Evolutionary conservation across 1,140 invertebrate genomes (phyloP).

Genomic region (Pygmarrhopalites habei): DNA sequence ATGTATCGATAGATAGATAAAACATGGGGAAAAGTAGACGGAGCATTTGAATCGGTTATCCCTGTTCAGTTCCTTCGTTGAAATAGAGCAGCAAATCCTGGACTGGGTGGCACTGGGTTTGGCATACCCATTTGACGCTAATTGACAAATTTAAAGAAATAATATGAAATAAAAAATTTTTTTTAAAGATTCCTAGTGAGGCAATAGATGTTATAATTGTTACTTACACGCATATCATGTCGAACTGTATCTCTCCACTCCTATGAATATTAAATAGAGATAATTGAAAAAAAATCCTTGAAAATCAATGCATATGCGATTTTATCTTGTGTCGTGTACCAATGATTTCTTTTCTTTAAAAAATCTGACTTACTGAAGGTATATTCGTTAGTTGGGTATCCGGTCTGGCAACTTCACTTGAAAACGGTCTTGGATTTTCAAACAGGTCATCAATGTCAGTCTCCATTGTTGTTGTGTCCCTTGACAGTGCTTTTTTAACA

Average conservation of each 20-base stretch:
- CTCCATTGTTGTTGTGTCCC: neutral
- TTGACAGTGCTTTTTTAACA: too few species aligned
- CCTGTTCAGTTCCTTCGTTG: too few species aligned
- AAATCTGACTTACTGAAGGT: neutral
- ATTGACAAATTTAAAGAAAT: too few species aligned
- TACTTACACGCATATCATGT: conserved; percentile 14
- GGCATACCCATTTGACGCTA: conserved; percentile 20
- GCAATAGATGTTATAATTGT: too few species aligned
- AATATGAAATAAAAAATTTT: too few species aligned
- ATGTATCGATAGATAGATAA: too few species aligned
- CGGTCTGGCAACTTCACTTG: neutral
- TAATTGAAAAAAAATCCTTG: neutral
- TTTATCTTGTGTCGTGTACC: neutral
- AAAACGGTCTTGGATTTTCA: too few species aligned
- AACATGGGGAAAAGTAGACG: too few species aligned
- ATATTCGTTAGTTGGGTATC: neutral
- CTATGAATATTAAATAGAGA: conserved; percentile 11
- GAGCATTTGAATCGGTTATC: too few species aligned
- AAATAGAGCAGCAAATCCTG: conserved; percentile 17
- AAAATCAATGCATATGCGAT: neutral
- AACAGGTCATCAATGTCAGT: neutral
- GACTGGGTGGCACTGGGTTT: conserved; percentile 10
- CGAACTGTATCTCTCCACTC: conserved; percentile 19
- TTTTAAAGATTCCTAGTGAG: too few species aligned
- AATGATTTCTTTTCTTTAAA: too few species aligned